Conservation (phyloP, 2,797 vertebrate species). For the Acipenser ruthenus region DNA sequence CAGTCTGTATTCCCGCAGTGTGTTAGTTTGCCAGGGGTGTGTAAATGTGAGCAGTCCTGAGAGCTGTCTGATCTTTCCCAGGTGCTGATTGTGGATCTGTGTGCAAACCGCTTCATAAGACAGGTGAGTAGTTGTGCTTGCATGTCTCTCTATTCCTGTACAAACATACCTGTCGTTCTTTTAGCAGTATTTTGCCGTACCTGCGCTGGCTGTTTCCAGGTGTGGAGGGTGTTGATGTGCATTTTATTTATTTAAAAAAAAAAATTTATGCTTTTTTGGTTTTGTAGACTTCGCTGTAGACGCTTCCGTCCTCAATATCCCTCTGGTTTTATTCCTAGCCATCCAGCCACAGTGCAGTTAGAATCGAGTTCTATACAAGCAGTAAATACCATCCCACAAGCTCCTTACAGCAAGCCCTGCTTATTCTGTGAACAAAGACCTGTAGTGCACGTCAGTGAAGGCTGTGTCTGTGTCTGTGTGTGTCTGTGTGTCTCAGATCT, state of each 20-base stretch:
- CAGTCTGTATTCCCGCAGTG: too few relatives aligned
- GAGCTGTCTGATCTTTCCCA: conserved; percentile 40
- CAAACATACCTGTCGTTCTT: neutral
- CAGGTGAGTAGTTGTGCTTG: conserved; percentile 70
- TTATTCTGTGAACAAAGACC: neutral
- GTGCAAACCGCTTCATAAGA: conserved; percentile 82
- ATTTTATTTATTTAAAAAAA: conserved; percentile 4
- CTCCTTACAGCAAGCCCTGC: neutral
- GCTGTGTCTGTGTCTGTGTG: too few relatives aligned
- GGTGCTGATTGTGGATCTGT: conserved; percentile 96
- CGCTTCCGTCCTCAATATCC: too few relatives aligned
- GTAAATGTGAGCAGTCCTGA: neutral
- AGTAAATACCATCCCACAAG: neutral
- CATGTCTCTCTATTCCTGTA: neutral
- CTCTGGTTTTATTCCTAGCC: too few relatives aligned
- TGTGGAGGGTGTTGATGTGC: neutral
- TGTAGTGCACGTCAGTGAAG: neutral
- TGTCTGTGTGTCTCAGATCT: conserved; percentile 53
- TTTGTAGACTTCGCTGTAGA: neutral
- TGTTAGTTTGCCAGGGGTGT: too few relatives aligned
- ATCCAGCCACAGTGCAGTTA: neutral
- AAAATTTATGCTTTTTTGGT: conserved; percentile 1
- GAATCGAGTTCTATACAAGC: neutral
- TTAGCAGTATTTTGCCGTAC: conserved; percentile 8
- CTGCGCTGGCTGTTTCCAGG: conserved; percentile 4